Conservation (phyloP, 2,113 vertebrate genomes). For the Psophia crepitans region DNA sequence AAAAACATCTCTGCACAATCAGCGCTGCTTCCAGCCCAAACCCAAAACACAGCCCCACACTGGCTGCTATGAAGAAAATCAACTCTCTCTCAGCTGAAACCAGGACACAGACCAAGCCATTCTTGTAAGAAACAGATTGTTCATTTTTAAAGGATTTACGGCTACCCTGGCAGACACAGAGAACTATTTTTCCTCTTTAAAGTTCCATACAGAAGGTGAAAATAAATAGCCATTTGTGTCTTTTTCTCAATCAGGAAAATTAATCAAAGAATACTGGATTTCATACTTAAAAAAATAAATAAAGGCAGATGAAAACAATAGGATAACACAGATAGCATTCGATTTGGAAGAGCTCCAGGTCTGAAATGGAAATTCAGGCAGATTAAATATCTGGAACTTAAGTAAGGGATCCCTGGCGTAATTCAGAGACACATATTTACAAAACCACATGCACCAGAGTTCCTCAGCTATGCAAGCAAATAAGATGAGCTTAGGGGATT, state of each 20-base stretch:
- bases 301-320: background rate
- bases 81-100: no score
- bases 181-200: background rate
- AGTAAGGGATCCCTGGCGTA: background rate
- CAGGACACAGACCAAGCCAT: background rate
- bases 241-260: background rate
- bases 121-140: background rate
- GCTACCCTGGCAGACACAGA: background rate
- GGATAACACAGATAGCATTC: background rate
- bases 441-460: background rate
- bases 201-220: background rate
- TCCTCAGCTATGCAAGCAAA: background rate
- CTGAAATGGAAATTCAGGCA: background rate
- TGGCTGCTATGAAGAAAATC: no score
- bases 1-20: no score
- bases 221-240: background rate
- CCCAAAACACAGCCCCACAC: no score
- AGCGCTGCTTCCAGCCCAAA: no score
- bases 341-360: background rate
- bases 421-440: constrained; percentile 8
- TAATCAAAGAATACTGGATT: background rate
- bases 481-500: background rate
- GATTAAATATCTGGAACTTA: background rate
- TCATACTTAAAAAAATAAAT: background rate
- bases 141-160: background rate